phyloP scores from a whole-genome alignment of 2,797 vertebrate genomes.

The Clarias platycephalus region DNA sequence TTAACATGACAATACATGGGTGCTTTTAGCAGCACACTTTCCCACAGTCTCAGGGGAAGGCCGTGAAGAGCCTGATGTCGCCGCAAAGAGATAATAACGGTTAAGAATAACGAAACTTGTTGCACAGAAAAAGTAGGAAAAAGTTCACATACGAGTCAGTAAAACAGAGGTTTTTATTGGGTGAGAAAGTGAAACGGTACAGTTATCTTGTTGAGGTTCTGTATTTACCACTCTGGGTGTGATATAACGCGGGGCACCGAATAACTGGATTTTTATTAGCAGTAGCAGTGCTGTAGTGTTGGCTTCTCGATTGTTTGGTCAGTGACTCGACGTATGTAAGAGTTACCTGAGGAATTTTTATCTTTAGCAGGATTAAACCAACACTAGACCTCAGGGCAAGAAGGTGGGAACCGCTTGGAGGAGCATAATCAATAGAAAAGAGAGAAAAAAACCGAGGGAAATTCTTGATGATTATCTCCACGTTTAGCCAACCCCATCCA shows the following conservation, averaged over 20 bases:
- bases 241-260: not conserved
- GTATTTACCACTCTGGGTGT: not conserved
- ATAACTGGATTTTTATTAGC: not conserved
- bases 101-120: conserved; percentile 22
- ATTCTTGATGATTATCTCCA: conserved; percentile 48
- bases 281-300: too few species aligned
- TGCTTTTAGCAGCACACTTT: conserved; percentile 60
- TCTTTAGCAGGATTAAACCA: not conserved
- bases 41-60: conserved; percentile 60
- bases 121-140: not conserved
- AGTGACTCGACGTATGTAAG: not conserved
- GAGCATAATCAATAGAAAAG: conserved; percentile 53
- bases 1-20: conserved; percentile 66
- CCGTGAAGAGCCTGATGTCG: not conserved
- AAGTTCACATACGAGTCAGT: not conserved
- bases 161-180: not conserved
- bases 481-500: conserved; percentile 35
- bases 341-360: not conserved
- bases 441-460: conserved; percentile 46
- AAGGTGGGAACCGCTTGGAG: conserved; percentile 18
- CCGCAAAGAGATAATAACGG: conserved; percentile 3
- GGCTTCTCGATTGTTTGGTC: not conserved
- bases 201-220: not conserved
- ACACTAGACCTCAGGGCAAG: not conserved
- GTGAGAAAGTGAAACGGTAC: not conserved